Conservation (phyloP, 2,113 vertebrate genomes). For the Misgurnus mizolepis region DNA sequence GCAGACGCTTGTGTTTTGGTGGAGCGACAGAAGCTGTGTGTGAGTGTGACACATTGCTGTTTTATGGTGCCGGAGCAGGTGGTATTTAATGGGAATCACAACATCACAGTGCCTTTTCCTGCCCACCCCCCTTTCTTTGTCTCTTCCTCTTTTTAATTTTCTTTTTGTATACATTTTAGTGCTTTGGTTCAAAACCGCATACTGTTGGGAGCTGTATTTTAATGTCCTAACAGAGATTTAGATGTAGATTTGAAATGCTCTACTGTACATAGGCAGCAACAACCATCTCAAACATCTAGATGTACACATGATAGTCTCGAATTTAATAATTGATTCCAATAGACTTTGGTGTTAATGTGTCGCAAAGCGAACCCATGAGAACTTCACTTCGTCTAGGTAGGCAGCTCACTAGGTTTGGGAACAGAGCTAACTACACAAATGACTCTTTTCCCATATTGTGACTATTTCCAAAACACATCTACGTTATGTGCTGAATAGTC, state of each 20-base stretch:
- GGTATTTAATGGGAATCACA: constrained; percentile 60
- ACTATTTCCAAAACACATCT: constrained; percentile 1
- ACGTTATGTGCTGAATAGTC: constrained; percentile 6
- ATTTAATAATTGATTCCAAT: too few relatives aligned
- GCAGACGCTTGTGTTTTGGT: constrained; percentile 50
- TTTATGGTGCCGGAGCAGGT: constrained; percentile 59
- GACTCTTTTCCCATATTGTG: not conserved
- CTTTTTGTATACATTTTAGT: not conserved
- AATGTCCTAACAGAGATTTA: too few relatives aligned
- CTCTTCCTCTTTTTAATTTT: constrained; percentile 3
- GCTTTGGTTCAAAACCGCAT: not conserved
- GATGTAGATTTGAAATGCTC: too few relatives aligned
- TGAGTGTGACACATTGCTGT: constrained; percentile 49
- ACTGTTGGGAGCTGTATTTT: too few relatives aligned
- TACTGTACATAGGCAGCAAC: too few relatives aligned
- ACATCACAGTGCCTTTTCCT: constrained; percentile 37
- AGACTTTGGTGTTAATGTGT: too few relatives aligned
- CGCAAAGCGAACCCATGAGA: too few relatives aligned
- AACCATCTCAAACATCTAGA: too few relatives aligned
- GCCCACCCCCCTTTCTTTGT: not conserved
- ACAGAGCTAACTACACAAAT: constrained; percentile 8
- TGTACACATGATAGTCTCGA: too few relatives aligned
- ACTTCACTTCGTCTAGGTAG: not conserved
- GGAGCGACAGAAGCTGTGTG: constrained; percentile 45
- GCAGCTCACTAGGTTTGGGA: constrained; percentile 5